Evolutionary conservation across 2,113 vertebrate species (phyloP).

Genomic region (Lophura nycthemera): DNA sequence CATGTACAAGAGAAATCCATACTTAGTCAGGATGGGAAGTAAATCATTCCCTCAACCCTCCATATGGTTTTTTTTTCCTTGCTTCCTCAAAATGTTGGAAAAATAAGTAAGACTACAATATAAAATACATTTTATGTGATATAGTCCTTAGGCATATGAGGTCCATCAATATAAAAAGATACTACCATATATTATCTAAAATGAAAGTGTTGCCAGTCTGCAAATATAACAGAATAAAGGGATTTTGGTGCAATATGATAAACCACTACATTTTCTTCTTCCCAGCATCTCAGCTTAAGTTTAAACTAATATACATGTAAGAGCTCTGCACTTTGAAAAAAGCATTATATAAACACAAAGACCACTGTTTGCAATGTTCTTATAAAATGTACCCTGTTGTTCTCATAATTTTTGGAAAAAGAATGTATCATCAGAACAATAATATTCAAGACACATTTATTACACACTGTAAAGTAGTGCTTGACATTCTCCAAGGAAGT

Average conservation of each 20-base stretch:
- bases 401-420: neutral
- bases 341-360: neutral
- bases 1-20: conserved; percentile 1
- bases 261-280: neutral
- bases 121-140: neutral
- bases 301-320: neutral
- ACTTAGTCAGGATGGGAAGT: neutral
- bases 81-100: neutral
- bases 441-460: neutral
- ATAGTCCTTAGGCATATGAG: neutral
- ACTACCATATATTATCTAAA: neutral
- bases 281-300: neutral
- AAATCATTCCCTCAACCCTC: neutral
- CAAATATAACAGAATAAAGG: neutral
- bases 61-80: neutral
- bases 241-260: neutral
- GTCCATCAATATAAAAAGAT: neutral
- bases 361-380: neutral
- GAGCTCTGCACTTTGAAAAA: neutral
- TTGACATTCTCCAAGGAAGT: neutral
- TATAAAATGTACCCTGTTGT: neutral
- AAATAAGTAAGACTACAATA: neutral
- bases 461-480: neutral
- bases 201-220: neutral
- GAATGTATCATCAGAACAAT: neutral